Percentiles rank a stretch among this genome's conserved stretches.
Evolutionary conservation across 2,888 invertebrate species (phyloP).

Genomic region (Caenorhabditis plicata): DNA sequence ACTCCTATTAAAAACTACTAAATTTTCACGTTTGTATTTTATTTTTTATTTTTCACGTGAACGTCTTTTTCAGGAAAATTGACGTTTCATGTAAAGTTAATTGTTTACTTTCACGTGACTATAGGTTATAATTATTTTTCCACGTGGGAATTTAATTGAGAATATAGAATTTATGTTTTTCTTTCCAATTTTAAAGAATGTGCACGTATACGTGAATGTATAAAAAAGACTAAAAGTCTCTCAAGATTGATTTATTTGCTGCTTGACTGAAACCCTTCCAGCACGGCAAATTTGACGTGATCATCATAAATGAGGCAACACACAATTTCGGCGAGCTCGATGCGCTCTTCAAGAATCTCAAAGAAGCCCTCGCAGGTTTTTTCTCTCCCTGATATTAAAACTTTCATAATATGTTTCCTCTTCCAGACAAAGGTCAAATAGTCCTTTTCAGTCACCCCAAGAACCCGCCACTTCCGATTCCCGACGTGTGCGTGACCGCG

Average conservation of each 20-base stretch:
- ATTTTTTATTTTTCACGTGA: too few relatives aligned
- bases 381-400: background rate
- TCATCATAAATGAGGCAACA: slow-evolving; percentile 48
- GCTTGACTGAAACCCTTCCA: slow-evolving; percentile 23
- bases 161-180: too few relatives aligned
- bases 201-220: background rate
- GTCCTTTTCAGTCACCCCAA: slow-evolving; percentile 49
- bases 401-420: background rate
- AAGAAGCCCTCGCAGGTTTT: slow-evolving; percentile 29
- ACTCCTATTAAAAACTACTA: too few relatives aligned
- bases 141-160: too few relatives aligned
- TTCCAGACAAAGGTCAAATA: slow-evolving; percentile 38
- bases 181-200: too few relatives aligned
- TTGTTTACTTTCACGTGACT: too few relatives aligned
- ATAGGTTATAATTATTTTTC: too few relatives aligned
- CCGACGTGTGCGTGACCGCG: slow-evolving; percentile 44
- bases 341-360: slow-evolving; percentile 37
- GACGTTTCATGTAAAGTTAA: too few relatives aligned
- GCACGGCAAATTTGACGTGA: slow-evolving; percentile 45
- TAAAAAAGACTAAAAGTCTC: background rate
- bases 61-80: too few relatives aligned
- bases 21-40: too few relatives aligned
- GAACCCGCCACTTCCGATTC: slow-evolving; percentile 48
- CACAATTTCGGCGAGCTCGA: slow-evolving; percentile 44
- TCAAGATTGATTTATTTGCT: background rate